Evolutionary conservation across 2,797 vertebrate genomes (phyloP).

Genomic region (Semaprochilodus insignis): DNA sequence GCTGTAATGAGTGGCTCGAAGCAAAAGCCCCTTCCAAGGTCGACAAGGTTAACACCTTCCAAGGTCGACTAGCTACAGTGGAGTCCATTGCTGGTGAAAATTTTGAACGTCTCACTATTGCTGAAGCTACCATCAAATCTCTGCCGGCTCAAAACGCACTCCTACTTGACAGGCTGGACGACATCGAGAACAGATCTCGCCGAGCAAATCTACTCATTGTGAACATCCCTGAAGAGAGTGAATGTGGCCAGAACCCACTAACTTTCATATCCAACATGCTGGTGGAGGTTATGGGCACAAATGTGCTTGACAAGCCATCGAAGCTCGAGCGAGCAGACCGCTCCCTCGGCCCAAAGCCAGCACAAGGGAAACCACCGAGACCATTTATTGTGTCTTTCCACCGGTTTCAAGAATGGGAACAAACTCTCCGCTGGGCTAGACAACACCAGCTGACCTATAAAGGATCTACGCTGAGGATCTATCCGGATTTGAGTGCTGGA

Average conservation of each 20-base stretch:
- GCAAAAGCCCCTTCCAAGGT: too few relatives aligned
- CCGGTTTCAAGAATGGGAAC: constrained; percentile 11
- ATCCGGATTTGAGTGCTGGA: not conserved
- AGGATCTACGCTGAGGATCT: not conserved
- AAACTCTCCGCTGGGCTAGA: constrained; percentile 1
- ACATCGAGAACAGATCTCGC: constrained; percentile 22
- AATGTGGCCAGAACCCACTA: constrained; percentile 12
- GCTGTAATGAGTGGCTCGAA: too few relatives aligned
- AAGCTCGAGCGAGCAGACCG: not conserved
- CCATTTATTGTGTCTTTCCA: constrained; percentile 20
- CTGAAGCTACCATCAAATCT: not conserved
- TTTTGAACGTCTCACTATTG: not conserved
- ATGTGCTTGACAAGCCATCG: constrained; percentile 10
- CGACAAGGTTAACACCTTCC: not conserved
- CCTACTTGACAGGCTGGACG: not conserved
- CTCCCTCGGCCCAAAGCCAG: constrained; percentile 6
- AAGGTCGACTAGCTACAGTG: not conserved
- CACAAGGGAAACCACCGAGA: not conserved
- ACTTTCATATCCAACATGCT: constrained; percentile 18
- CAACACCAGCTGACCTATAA: constrained; percentile 11
- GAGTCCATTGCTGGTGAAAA: not conserved
- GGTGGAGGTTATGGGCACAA: not conserved
- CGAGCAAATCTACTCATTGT: constrained; percentile 4
- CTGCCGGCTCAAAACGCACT: not conserved
- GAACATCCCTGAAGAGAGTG: not conserved